A percentile compares a stretch with the other conserved stretches of the same genome.
phyloP scores from a whole-genome alignment of 2,888 invertebrate genomes.

The Limnephilus lunatus region DNA sequence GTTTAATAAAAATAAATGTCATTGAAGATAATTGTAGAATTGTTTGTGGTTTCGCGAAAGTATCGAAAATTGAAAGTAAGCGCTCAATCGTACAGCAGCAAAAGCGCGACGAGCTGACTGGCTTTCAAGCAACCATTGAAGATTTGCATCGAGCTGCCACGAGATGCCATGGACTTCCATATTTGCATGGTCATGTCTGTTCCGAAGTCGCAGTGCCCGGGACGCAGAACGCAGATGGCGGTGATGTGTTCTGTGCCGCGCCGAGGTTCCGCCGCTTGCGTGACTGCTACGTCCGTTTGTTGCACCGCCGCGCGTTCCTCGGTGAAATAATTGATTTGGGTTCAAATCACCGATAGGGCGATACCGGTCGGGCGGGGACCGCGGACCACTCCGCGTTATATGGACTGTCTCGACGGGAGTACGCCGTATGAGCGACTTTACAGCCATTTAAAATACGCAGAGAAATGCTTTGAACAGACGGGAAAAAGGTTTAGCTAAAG shows the following conservation, averaged over 20 bases:
- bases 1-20: background rate
- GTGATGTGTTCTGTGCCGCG: background rate
- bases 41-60: background rate
- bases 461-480: background rate
- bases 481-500: background rate
- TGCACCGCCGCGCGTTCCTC: conserved; percentile 41
- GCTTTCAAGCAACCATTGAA: background rate
- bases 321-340: conserved; percentile 65
- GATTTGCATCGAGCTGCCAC: background rate
- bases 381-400: conserved; percentile 10
- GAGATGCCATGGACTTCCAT: background rate
- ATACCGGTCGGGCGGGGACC: conserved; percentile 46
- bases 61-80: background rate
- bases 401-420: background rate
- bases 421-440: background rate
- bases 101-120: background rate
- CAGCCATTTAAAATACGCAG: background rate
- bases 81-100: background rate
- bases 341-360: conserved; percentile 61
- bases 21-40: background rate
- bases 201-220: background rate
- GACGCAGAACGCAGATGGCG: conserved; percentile 26
- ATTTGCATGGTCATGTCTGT: conserved; percentile 3
- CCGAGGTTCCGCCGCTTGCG: conserved; percentile 53
- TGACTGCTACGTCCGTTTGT: conserved; percentile 59